Percentiles rank a stretch among this genome's conserved stretches.
Conservation (phyloP, 1,140 invertebrate genomes). For the Brachionus rotundiformis region DNA sequence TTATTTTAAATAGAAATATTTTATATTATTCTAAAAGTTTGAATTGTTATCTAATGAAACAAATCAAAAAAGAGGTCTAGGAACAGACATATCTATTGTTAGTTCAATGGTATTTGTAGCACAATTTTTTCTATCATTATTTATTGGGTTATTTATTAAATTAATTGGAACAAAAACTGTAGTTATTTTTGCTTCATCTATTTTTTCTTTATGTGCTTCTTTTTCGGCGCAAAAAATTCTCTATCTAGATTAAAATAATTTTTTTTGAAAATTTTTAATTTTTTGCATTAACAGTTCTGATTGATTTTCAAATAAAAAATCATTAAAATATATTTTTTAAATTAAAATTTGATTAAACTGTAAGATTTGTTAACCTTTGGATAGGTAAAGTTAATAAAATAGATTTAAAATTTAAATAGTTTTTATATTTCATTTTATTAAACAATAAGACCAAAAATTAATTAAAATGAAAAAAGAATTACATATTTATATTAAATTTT, state of each 20-base stretch:
- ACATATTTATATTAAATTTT: too few species aligned
- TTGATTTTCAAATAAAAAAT: too few species aligned
- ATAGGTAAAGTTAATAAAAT: too few species aligned
- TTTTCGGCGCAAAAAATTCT: slow-evolving; percentile 80
- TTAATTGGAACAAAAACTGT: slow-evolving; percentile 74
- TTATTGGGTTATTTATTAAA: slow-evolving; percentile 81
- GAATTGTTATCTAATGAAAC: not conserved
- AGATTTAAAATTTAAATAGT: too few species aligned
- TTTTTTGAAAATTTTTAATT: not conserved
- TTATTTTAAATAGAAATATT: too few species aligned
- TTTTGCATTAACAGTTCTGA: too few species aligned
- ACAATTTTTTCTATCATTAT: slow-evolving; percentile 82
- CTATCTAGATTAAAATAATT: slow-evolving; percentile 71
- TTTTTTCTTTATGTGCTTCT: slow-evolving; percentile 79
- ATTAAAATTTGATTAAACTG: too few species aligned
- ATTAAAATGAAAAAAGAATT: too few species aligned
- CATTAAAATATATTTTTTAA: too few species aligned
- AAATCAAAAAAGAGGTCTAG: slow-evolving; percentile 73
- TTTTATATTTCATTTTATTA: too few species aligned
- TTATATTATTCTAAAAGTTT: slow-evolving; percentile 21
- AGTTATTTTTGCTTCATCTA: slow-evolving; percentile 78
- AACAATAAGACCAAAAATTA: too few species aligned
- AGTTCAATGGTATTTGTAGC: slow-evolving; percentile 92
- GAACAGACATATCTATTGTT: slow-evolving; percentile 87
- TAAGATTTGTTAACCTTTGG: too few species aligned